Percentiles rank a stretch among this genome's conserved stretches.
These are phyloP conservation scores for Brevimyrus niger DNA, from an alignment of 2,113 vertebrate genomes.

Conservation along the genomic window DNA sequence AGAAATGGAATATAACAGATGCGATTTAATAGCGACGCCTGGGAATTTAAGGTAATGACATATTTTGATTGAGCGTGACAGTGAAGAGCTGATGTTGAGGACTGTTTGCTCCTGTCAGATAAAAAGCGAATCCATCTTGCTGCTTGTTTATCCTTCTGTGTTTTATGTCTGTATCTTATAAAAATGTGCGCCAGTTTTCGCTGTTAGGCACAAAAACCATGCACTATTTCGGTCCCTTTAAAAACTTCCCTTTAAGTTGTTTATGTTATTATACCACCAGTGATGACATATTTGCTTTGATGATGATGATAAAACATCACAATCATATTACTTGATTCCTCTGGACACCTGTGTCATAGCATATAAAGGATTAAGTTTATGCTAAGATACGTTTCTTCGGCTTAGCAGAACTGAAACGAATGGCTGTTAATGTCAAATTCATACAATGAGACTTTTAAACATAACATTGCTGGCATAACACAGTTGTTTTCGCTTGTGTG, in stretches of 20 bases:
- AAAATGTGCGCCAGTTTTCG: background rate
- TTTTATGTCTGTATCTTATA: background rate
- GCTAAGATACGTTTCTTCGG: background rate
- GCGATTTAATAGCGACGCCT: background rate
- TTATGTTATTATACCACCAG: background rate
- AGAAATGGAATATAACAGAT: conserved; percentile 1
- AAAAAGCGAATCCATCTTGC: background rate
- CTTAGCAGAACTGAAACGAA: background rate
- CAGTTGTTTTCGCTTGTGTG: background rate
- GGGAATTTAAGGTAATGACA: background rate
- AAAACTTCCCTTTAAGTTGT: background rate
- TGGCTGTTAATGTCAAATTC: background rate
- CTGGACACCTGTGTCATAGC: background rate
- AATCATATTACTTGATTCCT: background rate
- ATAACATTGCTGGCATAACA: background rate
- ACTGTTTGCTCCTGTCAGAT: background rate
- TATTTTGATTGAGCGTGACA: background rate
- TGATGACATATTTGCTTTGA: background rate
- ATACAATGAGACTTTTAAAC: background rate
- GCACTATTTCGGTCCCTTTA: background rate
- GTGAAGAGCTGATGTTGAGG: background rate
- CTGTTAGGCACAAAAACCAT: background rate
- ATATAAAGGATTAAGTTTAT: background rate
- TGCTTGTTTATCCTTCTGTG: background rate
- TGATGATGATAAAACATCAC: background rate